These are phyloP conservation scores for Cheirogaleus medius DNA, from an alignment of 2,113 vertebrate species.

Conservation along the genomic window DNA sequence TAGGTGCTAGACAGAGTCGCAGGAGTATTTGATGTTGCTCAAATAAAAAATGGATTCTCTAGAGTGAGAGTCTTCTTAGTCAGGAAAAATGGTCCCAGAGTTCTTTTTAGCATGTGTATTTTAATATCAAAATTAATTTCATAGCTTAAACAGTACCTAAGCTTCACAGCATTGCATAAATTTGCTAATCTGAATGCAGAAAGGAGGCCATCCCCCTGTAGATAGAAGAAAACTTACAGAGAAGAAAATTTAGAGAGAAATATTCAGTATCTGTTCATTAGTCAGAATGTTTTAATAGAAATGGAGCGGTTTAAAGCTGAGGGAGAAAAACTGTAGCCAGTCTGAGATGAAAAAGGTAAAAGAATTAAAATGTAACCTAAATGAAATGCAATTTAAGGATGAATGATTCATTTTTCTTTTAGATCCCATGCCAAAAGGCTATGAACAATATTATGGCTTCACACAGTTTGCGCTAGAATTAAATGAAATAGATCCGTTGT, in stretches of 20 bases:
- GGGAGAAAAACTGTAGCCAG: not conserved
- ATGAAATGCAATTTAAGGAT: not conserved
- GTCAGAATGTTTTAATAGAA: conserved; percentile 41
- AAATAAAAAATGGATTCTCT: not conserved
- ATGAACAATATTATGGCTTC: conserved; percentile 97
- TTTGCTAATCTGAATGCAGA: not conserved
- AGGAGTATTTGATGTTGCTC: not conserved
- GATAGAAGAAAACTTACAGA: not conserved
- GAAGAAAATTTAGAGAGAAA: not conserved
- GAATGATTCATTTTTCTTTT: conserved; percentile 54
- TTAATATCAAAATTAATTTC: conserved; percentile 27
- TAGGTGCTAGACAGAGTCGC: not conserved
- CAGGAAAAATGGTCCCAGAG: not conserved
- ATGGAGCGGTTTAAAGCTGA: not conserved
- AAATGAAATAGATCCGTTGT: conserved; percentile 91
- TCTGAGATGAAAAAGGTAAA: conserved; percentile 36
- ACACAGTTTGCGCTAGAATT: conserved; percentile 96
- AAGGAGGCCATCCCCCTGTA: not conserved
- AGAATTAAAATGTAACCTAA: conserved; percentile 8
- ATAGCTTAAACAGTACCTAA: not conserved
- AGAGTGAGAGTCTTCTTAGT: not conserved
- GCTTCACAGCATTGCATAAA: not conserved
- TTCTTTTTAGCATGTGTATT: not conserved
- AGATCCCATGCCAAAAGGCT: conserved; percentile 93
- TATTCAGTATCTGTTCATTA: not conserved